Evolutionary conservation across 2,888 invertebrate genomes (phyloP).

Genomic region (Ophraella communa): DNA sequence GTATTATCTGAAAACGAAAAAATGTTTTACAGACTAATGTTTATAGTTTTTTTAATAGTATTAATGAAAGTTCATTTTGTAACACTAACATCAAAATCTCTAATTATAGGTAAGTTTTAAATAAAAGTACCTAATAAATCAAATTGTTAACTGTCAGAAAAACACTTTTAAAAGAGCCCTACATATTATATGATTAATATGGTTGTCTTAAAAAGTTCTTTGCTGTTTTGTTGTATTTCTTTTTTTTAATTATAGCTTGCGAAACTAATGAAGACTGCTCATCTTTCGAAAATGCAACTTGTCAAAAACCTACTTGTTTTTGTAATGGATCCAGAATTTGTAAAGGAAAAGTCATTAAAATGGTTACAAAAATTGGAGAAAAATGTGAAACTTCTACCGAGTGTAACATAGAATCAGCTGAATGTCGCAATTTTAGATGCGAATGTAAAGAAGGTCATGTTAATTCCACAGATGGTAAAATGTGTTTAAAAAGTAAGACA

Average conservation of each 20-base stretch:
- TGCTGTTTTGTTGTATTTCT: too few relatives aligned
- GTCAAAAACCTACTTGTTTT: conserved; percentile 37
- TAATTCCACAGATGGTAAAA: conserved; percentile 41
- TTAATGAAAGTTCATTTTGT: not conserved
- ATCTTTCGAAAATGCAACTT: conserved; percentile 34
- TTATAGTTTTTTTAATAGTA: not conserved
- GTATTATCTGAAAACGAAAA: not conserved
- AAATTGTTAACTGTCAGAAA: not conserved
- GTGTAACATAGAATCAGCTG: conserved; percentile 47
- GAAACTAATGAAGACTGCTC: conserved; percentile 38
- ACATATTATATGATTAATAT: too few relatives aligned
- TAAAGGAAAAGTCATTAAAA: conserved; percentile 11
- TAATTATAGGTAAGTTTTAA: not conserved
- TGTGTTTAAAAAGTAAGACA: conserved; percentile 49
- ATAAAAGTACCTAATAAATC: too few relatives aligned
- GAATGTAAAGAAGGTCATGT: conserved; percentile 43
- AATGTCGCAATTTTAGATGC: conserved; percentile 43
- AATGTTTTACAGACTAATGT: not conserved
- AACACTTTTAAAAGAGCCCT: not conserved
- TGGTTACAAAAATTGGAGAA: conserved; percentile 48
- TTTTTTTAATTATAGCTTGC: conserved; percentile 41
- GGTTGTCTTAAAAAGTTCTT: too few relatives aligned
- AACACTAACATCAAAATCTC: not conserved
- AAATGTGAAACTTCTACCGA: conserved; percentile 41
- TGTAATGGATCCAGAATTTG: conserved; percentile 41